Evolutionary conservation across 1,140 invertebrate genomes (phyloP).

Genomic region (Drosophila mayri): DNA sequence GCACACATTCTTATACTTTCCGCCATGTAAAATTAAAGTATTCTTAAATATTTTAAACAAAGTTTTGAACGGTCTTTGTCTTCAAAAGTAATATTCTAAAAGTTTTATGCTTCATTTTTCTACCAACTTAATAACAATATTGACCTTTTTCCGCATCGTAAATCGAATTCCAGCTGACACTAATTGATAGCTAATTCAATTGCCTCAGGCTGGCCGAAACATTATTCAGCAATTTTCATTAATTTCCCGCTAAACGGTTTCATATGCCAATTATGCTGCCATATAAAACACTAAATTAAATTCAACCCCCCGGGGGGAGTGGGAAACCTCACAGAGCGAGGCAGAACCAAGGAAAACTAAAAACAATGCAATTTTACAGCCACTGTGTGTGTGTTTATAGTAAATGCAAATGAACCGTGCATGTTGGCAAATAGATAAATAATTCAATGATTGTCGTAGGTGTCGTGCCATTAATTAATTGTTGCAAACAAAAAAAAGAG

Average conservation of each 20-base stretch:
- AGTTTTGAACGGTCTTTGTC: background rate
- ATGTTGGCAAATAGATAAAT: conserved; percentile 22
- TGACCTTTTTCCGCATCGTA: conserved; percentile 40
- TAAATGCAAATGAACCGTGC: conserved; percentile 34
- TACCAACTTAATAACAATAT: background rate
- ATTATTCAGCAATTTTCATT: conserved; percentile 54
- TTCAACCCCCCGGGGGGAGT: conserved; percentile 31
- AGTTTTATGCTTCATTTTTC: background rate
- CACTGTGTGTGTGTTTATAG: background rate
- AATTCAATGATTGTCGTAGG: conserved; percentile 51
- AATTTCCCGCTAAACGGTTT: conserved; percentile 51
- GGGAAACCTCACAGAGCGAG: background rate
- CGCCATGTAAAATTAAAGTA: too few species aligned
- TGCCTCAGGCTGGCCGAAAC: conserved; percentile 41
- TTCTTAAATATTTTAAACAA: background rate
- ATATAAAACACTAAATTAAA: conserved; percentile 56
- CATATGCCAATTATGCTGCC: conserved; percentile 53
- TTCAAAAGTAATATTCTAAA: background rate
- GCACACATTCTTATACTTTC: too few species aligned
- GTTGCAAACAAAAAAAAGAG: conserved; percentile 21
- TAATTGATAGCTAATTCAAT: conserved; percentile 66
- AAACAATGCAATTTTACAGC: conserved; percentile 31
- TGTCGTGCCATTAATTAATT: conserved; percentile 74
- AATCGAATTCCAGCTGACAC: conserved; percentile 40
- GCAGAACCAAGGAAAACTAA: background rate